A percentile compares a stretch with the other conserved stretches of the same genome.
These are phyloP conservation scores for Tor tambroides DNA, from an alignment of 2,113 vertebrate genomes.

Conservation along the genomic window DNA sequence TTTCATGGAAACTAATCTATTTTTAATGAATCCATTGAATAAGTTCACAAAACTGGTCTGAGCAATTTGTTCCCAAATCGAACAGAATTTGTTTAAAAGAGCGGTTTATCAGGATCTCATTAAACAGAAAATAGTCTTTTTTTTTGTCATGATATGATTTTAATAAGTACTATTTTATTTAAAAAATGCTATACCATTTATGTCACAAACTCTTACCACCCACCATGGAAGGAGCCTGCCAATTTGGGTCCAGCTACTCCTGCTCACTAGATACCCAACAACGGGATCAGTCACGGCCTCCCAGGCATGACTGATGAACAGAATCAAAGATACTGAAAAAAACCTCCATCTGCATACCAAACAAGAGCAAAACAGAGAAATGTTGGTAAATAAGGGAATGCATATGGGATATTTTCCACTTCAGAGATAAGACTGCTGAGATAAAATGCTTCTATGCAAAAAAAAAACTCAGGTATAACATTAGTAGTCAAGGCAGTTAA, in stretches of 20 bases:
- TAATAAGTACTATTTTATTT: background rate
- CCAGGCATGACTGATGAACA: slow-evolving; percentile 76
- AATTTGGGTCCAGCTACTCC: slow-evolving; percentile 67
- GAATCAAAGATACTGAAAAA: slow-evolving; percentile 72
- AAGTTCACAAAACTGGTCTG: no score
- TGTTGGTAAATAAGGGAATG: background rate
- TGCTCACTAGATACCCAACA: slow-evolving; percentile 77
- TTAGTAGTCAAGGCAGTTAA: background rate
- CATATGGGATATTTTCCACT: background rate
- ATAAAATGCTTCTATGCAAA: background rate
- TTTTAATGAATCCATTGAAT: no score
- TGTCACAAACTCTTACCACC: slow-evolving; percentile 45
- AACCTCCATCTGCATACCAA: slow-evolving; percentile 68
- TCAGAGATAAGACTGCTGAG: slow-evolving; percentile 2
- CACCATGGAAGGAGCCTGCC: slow-evolving; percentile 76
- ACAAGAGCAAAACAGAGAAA: background rate
- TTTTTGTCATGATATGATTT: background rate
- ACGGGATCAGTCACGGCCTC: slow-evolving; percentile 77
- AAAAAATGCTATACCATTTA: background rate
- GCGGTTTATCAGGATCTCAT: no score
- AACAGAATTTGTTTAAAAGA: no score
- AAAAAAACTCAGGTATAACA: background rate
- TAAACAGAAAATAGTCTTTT: no score
- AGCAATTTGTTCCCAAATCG: no score
- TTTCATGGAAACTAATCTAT: no score